phyloP scores from a whole-genome alignment of 2,888 invertebrate genomes.

The Aporophyla nigra region DNA sequence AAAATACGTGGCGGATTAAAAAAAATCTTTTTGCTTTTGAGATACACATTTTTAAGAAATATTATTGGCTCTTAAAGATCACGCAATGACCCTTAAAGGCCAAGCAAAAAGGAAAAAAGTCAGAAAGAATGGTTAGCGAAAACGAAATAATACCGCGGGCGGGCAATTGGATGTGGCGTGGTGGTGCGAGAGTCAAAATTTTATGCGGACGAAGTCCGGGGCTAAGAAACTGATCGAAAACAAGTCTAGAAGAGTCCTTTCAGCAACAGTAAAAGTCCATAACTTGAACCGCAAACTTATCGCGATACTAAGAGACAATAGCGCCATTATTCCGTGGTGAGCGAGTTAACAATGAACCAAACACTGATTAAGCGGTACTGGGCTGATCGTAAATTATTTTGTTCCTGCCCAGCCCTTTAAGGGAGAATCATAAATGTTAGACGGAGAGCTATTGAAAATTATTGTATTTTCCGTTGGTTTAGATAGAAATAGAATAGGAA shows the following conservation, averaged over 20 bases:
- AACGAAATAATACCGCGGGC: too few species aligned
- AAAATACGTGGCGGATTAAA: too few species aligned
- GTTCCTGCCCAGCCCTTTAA: constrained; percentile 70
- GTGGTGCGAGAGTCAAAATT: too few species aligned
- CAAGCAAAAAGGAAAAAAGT: too few species aligned
- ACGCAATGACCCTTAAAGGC: too few species aligned
- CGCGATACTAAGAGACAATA: constrained; percentile 86
- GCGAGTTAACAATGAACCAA: constrained; percentile 85
- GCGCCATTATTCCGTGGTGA: constrained; percentile 82
- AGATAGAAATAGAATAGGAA: background rate
- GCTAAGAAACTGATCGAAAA: too few species aligned
- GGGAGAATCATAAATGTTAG: constrained; percentile 61
- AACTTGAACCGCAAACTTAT: constrained; percentile 73
- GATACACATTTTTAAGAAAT: too few species aligned
- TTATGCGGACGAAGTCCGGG: too few species aligned
- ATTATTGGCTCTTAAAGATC: too few species aligned
- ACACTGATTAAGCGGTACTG: constrained; percentile 86
- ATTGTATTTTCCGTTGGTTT: constrained; percentile 26
- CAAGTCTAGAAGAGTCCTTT: background rate
- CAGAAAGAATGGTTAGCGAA: too few species aligned
- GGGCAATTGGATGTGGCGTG: too few species aligned
- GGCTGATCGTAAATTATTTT: constrained; percentile 84
- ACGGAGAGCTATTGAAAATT: constrained; percentile 38
- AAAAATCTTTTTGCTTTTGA: too few species aligned
- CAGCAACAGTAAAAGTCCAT: constrained; percentile 16